Base-by-base conservation (phyloP, 2,797 vertebrate species). In the Eurystomus glaucurus region DNA sequence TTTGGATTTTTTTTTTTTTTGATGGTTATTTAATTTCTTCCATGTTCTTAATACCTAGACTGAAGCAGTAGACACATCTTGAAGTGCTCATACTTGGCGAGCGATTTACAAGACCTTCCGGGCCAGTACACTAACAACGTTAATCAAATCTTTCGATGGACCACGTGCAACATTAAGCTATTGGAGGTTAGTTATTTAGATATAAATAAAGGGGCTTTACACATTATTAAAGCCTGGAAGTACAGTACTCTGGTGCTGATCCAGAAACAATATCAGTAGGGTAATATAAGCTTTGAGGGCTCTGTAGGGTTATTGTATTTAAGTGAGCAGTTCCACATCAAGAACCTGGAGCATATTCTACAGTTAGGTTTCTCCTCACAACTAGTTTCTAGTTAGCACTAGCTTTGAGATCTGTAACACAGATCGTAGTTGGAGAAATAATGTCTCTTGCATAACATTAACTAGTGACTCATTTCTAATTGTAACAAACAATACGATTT, bases 141-240 rank as follows among this genome's bases (percentile, higher is more conserved):
- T 48, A 62, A 52, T 35, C 58, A 54, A 12, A 2, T 48, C 15
- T 61, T 92, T 84, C 11, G 0, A 92, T 96, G 93, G 88, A 92
- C 88, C 62, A 33, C n/a, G 0, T 37, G 68, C 70, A 91, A 12
- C 77, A 21, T 72, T 94, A 92, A 88, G 31, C 29, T 75, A 88
- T 31, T 54, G 39, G 35, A 94, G 94, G 92, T 93, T 70, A 93
- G 94, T 94, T 93, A 19, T 68, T 80, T 88, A 6, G 62, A 1
- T 64, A 19, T 55, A 43, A 87, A 55, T 64, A 54, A 83, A 66
- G 23, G 26, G 2, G 2, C 1, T 41, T 76, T 61, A 17, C 31
- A 26, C 3, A 9, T 33, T 13, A 76, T 17, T 58, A 48, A 82
- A 78, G 11, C 29, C 16, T 90, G 26, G 50, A 76, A 93, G 48